Conservation (phyloP, 2,797 vertebrate species). For the Silurus lanzhouensis region DNA sequence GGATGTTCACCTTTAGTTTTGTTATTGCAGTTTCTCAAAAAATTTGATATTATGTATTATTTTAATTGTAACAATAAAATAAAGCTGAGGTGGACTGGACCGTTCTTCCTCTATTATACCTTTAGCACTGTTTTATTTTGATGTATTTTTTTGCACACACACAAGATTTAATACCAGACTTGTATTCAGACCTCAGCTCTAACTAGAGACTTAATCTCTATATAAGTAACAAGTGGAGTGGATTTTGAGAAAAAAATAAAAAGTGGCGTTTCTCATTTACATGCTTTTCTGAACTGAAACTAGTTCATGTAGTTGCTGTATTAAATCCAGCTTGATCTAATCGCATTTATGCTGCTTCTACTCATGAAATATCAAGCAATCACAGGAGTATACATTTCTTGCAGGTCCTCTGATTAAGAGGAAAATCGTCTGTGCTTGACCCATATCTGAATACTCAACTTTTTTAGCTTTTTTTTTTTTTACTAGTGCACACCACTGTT, state of each 20-base stretch:
- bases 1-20: not conserved
- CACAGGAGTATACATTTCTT: too few relatives aligned
- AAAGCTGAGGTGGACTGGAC: not conserved
- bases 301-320: not conserved
- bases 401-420: not conserved
- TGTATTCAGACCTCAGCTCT: not conserved
- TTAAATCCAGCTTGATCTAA: not conserved
- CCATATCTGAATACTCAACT: not conserved
- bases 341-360: not conserved
- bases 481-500: too few relatives aligned
- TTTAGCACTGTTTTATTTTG: not conserved
- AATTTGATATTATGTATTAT: too few relatives aligned
- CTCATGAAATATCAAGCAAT: too few relatives aligned
- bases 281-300: not conserved
- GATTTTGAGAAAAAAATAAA: not conserved
- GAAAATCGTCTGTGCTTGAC: not conserved
- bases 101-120: not conserved
- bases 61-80: not conserved
- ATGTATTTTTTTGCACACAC: not conserved
- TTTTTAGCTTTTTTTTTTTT: not conserved
- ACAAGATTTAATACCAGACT: not conserved
- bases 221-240: not conserved
- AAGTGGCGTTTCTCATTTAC: not conserved
- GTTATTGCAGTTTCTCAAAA: not conserved
- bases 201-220: not conserved